Evolutionary conservation across 2,888 invertebrate species (phyloP), one percentile per base, ranked within the genome.

Genomic region (Cataglyphis cursor): DNA sequence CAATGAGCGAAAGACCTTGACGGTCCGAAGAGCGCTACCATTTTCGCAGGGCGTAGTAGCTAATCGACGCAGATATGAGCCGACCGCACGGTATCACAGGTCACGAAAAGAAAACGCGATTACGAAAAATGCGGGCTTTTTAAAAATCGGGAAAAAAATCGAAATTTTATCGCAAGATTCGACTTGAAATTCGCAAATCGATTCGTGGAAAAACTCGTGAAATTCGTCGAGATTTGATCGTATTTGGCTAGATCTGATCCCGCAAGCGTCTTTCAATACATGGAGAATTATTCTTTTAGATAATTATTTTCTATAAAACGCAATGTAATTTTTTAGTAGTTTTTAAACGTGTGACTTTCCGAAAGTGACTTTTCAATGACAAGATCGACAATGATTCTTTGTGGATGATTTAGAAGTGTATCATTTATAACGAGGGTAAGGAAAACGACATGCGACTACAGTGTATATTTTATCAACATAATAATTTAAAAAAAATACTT

Each of bases 31-130:
- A 83, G 51, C 62, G 80, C 64, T 83, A 62, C 80, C 83, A 83
- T 83, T 83, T 83, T 83, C 83, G 81, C 81, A 31, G 48, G 76
- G 24, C 74, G 31, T 59, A 73, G 78, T 73, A 44, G 57, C 54
- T 57, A 18, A 59, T 72, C 8, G 76, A 76, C 70, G 59, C 74
- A 72, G 78, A 59, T 80, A 59, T 80, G 73, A 59, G 44, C 73
- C 54, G 73, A 72, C 21, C 41, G n/a, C 44, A 44, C 59, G 31
- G 18, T 80, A 44, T 24, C 38, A 31, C 28, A 54, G 48, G 51
- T 51, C 28, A 70, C 70, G 18, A 15, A n/a, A 51, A 48, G 38
- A 18, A 15, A 28, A 41, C 41, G 21, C 64, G 48, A 75, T 10
- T 18, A 6, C 44, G 15, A 72, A 31, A 59, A 44, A 24, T 21